Percentiles rank a stretch among this genome's conserved stretches.
Evolutionary conservation across 2,888 invertebrate species (phyloP).

Genomic region (Conops quadrifasciatus): DNA sequence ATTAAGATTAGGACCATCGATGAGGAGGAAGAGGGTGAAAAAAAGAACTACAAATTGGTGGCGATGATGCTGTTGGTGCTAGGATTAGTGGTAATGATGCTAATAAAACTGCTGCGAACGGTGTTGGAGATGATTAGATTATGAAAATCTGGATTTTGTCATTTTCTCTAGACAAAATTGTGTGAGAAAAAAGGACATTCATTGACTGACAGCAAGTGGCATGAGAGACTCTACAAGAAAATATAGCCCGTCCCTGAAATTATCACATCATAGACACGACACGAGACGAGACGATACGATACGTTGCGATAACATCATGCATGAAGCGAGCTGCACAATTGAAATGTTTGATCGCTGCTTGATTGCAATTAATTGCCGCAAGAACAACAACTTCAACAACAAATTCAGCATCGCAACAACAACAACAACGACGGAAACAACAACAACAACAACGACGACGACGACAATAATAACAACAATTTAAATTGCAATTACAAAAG

Average conservation of each 20-base stretch:
- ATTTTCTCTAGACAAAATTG: too few relatives aligned
- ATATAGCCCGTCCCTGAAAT: too few relatives aligned
- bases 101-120: neutral
- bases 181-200: too few relatives aligned
- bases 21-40: neutral
- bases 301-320: neutral
- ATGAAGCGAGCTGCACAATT: conserved; percentile 4
- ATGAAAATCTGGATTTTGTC: too few relatives aligned
- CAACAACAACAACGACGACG: conserved; percentile 19
- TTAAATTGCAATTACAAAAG: conserved; percentile 34
- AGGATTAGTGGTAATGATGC: neutral
- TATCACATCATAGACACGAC: too few relatives aligned
- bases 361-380: conserved; percentile 29
- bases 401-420: conserved; percentile 27
- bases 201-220: too few relatives aligned
- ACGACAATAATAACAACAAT: conserved; percentile 10
- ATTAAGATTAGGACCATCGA: neutral
- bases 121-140: neutral
- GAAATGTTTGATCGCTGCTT: conserved; percentile 29
- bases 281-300: neutral
- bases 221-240: too few relatives aligned
- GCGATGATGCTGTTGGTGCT: neutral
- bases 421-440: conserved; percentile 27
- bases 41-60: neutral
- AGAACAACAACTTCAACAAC: conserved; percentile 11